Evolutionary conservation across 2,888 invertebrate genomes (phyloP).

Genomic region (Colostygia pectinataria): DNA sequence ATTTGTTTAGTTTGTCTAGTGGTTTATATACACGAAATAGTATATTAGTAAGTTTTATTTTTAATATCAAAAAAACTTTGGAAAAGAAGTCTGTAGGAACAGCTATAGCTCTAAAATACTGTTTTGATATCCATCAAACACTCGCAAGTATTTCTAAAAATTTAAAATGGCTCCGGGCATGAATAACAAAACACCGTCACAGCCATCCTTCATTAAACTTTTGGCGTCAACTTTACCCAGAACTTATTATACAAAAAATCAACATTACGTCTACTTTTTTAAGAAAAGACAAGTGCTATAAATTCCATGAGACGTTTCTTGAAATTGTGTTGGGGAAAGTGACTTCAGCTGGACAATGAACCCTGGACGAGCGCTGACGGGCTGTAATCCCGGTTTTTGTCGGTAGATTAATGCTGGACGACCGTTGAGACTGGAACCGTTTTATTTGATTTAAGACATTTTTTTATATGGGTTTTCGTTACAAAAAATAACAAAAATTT

Average conservation of each 20-base stretch:
- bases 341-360: slow-evolving; percentile 63
- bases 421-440: slow-evolving; percentile 15
- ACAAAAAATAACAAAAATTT: too few relatives aligned
- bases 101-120: too few relatives aligned
- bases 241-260: slow-evolving; percentile 47
- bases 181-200: slow-evolving; percentile 35
- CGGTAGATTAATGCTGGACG: slow-evolving; percentile 55
- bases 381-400: slow-evolving; percentile 62
- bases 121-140: slow-evolving; percentile 9
- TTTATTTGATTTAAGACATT: neutral
- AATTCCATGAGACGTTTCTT: slow-evolving; percentile 44
- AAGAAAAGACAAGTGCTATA: slow-evolving; percentile 40
- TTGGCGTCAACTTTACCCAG: slow-evolving; percentile 39
- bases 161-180: slow-evolving; percentile 24
- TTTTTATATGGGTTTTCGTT: neutral
- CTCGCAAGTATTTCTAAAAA: slow-evolving; percentile 20
- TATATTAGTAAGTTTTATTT: too few relatives aligned
- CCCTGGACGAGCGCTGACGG: slow-evolving; percentile 55
- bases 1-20: too few relatives aligned
- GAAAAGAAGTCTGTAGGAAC: too few relatives aligned
- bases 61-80: too few relatives aligned
- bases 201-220: slow-evolving; percentile 47
- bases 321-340: slow-evolving; percentile 58
- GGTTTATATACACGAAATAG: too few relatives aligned
- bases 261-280: slow-evolving; percentile 38